Evolutionary conservation across 2,113 vertebrate species (phyloP), one percentile per base, ranked within the genome.

Genomic region (Prinia subflava): DNA sequence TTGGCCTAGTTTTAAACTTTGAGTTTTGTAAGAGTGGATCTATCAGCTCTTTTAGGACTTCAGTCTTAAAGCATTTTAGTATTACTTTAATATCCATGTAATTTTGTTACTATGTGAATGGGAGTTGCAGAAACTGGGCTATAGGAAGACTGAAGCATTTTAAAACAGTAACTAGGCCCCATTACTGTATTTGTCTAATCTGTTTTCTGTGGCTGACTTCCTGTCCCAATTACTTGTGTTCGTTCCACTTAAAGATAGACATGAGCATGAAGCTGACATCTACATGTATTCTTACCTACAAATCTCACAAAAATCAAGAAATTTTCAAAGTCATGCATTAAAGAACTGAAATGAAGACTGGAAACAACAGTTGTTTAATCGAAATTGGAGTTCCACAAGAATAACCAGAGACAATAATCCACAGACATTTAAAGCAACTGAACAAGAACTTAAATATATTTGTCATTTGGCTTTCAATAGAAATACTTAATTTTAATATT

Each of bases 121-220:
- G 89, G 44, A 83, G 35, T 67, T 44, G 24, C 13, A 76, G 11
- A 49, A 81, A 55, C 20, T 37, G 19, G 4, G 1, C 22, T 42
- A 31, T 7, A 37, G 50, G 19, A 60, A 79, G 7, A 22, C 0
- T 37, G 57, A 80, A 56, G 16, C 37, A 25, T 15, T 47, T 21
- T 1, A 0, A 6, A 47, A 56, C 47, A 47, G n/a, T 19, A 41
- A 15, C 24, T 41, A 28, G 11, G 3, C 11, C 6, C 9, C 4
- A 1, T 39, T 77, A 60, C 20, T 47, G 0, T 52, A 33, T 55
- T 74, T 10, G 21, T 47, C 44, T 70, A 64, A 44, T 42, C 33
- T 81, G 2, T 41, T 71, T 84, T 46, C 41, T 49, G 11, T 44
- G 21, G 17, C 46, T 83, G n/a, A 62, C 3, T 65, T 68, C 22